Evolutionary conservation across 2,888 invertebrate species (phyloP).

Genomic region (Netelia melanura): DNA sequence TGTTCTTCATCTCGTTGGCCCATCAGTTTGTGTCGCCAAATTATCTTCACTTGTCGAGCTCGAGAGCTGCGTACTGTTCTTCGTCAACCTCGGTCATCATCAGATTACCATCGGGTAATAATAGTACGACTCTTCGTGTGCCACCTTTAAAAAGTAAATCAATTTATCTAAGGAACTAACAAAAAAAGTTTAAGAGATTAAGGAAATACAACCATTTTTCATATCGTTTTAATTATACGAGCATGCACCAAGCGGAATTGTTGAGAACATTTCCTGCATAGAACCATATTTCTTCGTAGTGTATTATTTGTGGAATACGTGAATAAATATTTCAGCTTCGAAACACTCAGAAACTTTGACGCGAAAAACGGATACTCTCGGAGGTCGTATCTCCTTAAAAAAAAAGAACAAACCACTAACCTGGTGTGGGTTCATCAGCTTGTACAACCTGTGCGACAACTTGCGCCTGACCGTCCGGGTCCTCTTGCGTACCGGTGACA

Average conservation of each 20-base stretch:
- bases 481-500: slow-evolving; percentile 83
- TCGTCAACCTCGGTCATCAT: slow-evolving; percentile 95
- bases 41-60: slow-evolving; percentile 86
- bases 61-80: slow-evolving; percentile 91
- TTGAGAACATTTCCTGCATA: too few relatives aligned
- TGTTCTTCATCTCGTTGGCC: slow-evolving; percentile 30
- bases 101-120: slow-evolving; percentile 93
- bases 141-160: slow-evolving; percentile 87
- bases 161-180: slow-evolving; percentile 6
- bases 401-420: slow-evolving; percentile 84
- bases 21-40: slow-evolving; percentile 5
- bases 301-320: too few relatives aligned
- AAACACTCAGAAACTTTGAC: slow-evolving; percentile 1
- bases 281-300: too few relatives aligned
- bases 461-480: slow-evolving; percentile 87
- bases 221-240: too few relatives aligned
- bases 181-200: slow-evolving; percentile 9
- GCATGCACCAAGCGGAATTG: too few relatives aligned
- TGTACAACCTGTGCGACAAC: slow-evolving; percentile 95
- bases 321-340: slow-evolving; percentile 7
- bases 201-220: too few relatives aligned
- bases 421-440: slow-evolving; percentile 93
- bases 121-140: slow-evolving; percentile 92
- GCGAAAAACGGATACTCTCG: neutral
- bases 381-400: neutral